Percentiles rank a stretch among this genome's conserved stretches.
Evolutionary conservation across 2,888 invertebrate species (phyloP).

Genomic region (Drosophila buzzatii): DNA sequence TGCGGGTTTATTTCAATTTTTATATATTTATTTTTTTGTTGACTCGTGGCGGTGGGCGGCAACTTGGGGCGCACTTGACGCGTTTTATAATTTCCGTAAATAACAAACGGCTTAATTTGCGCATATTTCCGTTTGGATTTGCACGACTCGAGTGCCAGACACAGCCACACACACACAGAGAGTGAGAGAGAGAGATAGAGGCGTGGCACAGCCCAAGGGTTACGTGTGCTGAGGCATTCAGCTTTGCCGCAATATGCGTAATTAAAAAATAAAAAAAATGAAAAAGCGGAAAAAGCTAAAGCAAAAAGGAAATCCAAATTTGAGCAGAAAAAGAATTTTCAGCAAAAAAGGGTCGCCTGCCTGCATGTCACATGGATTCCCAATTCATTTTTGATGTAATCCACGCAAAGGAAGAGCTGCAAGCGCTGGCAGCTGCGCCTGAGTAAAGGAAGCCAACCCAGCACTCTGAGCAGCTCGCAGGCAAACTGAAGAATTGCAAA

Average conservation of each 20-base stretch:
- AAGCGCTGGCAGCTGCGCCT: background rate
- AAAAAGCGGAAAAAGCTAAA: background rate
- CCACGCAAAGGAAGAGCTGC: background rate
- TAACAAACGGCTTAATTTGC: constrained; percentile 84
- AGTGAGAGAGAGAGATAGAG: background rate
- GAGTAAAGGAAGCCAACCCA: background rate
- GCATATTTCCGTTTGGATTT: constrained; percentile 81
- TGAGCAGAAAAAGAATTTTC: background rate
- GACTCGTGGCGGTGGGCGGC: constrained; percentile 45
- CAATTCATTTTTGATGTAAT: background rate
- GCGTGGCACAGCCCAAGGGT: constrained; percentile 13
- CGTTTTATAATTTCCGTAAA: constrained; percentile 83
- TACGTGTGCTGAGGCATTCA: constrained; percentile 23
- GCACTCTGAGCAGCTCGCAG: no score
- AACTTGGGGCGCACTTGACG: constrained; percentile 75
- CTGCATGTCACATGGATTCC: constrained; percentile 30
- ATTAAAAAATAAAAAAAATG: constrained; percentile 46
- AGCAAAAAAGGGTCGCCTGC: constrained; percentile 34
- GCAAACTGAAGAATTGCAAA: background rate
- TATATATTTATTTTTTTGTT: constrained; percentile 17
- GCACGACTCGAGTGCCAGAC: constrained; percentile 73
- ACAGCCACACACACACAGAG: no score
- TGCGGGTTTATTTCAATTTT: constrained; percentile 21
- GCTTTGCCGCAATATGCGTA: constrained; percentile 61
- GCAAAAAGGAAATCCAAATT: constrained; percentile 11